Conservation (phyloP, 1,140 invertebrate species). For the Apis dorsata region DNA sequence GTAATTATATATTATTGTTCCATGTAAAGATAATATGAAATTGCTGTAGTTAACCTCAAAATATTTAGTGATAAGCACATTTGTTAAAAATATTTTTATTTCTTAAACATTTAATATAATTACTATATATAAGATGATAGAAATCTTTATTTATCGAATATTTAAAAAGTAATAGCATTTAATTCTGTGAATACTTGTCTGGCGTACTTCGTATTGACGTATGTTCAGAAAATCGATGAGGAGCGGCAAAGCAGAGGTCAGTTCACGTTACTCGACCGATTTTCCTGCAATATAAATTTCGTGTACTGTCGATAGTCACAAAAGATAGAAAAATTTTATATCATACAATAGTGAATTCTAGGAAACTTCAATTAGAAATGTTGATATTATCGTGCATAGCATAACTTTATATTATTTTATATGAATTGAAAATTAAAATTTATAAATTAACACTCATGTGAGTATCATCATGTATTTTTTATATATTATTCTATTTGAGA, state of each 20-base stretch:
- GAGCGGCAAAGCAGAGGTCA: slow-evolving; percentile 39
- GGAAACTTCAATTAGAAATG: background rate
- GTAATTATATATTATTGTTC: slow-evolving; percentile 4
- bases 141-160: background rate
- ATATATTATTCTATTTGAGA: background rate
- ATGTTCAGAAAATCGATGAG: slow-evolving; percentile 47
- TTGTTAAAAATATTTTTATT: background rate
- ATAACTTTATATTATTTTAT: background rate
- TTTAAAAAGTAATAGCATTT: slow-evolving; percentile 2
- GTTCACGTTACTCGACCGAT: slow-evolving; percentile 36
- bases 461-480: background rate
- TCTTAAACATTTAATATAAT: background rate
- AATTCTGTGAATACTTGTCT: slow-evolving; percentile 28
- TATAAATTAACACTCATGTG: slow-evolving; percentile 4
- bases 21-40: background rate
- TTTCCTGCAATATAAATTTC: slow-evolving; percentile 33
- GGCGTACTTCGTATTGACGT: slow-evolving; percentile 44
- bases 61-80: background rate
- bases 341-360: background rate
- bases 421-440: slow-evolving; percentile 15
- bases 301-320: background rate
- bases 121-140: background rate
- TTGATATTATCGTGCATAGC: background rate
- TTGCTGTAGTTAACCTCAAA: slow-evolving; percentile 43
- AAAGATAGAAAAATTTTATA: background rate